These are phyloP conservation scores for Ctenosaura bakeri DNA, from an alignment of 2,797 vertebrate species.

Conservation along the genomic window DNA sequence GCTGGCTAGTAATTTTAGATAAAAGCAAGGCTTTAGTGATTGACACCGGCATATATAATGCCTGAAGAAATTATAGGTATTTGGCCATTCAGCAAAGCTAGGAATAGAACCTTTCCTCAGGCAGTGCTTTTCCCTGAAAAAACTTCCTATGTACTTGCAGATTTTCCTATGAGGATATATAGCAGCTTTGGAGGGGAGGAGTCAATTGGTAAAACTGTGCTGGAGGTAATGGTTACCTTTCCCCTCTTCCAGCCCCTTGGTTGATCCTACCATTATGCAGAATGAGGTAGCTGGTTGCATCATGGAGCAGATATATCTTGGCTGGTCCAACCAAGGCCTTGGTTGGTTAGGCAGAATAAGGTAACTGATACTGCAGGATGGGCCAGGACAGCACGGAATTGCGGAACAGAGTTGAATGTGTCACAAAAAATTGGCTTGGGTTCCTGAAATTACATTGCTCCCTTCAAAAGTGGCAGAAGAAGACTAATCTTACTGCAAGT, in stretches of 20 bases:
- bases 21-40: background rate
- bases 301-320: background rate
- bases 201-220: background rate
- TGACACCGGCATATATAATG: background rate
- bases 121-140: background rate
- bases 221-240: background rate
- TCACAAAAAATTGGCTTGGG: background rate
- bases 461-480: background rate
- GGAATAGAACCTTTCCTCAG: background rate
- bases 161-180: background rate
- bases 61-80: background rate
- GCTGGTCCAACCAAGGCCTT: background rate
- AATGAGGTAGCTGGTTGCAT: background rate
- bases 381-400: background rate
- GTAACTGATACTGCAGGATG: background rate
- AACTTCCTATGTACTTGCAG: background rate
- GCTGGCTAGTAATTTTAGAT: slow-evolving; percentile 20
- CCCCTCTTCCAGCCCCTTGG: background rate
- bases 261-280: background rate
- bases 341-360: background rate
- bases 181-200: background rate
- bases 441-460: background rate
- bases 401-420: background rate
- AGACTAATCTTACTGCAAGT: background rate
- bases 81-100: background rate